Percentiles rank a stretch among this genome's conserved stretches.
Conservation (phyloP, 2,888 invertebrate species). For the Drosophila antonietae region DNA sequence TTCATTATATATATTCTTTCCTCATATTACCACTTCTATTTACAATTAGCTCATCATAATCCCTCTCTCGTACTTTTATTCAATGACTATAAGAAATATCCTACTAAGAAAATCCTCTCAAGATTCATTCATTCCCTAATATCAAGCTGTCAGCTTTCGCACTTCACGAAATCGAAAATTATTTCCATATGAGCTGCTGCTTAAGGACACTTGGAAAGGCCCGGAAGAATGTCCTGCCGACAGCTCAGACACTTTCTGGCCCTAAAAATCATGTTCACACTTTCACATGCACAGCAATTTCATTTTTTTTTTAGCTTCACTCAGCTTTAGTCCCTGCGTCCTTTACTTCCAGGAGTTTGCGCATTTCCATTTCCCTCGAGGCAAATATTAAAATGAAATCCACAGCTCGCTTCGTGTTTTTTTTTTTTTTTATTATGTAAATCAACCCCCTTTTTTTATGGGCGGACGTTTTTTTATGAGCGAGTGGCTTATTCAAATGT, state of each 20-base stretch:
- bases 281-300: slow-evolving; percentile 37
- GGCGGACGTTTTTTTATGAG: slow-evolving; percentile 31
- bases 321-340: slow-evolving; percentile 27
- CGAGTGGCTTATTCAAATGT: slow-evolving; percentile 75
- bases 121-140: background rate
- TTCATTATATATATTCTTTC: too few relatives aligned
- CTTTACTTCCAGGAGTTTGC: slow-evolving; percentile 58
- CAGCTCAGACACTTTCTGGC: slow-evolving; percentile 58
- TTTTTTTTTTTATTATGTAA: slow-evolving; percentile 72
- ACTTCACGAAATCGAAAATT: slow-evolving; percentile 20
- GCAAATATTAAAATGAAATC: slow-evolving; percentile 80
- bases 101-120: background rate
- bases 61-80: too few relatives aligned
- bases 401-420: slow-evolving; percentile 13
- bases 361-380: slow-evolving; percentile 54
- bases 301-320: slow-evolving; percentile 41
- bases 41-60: background rate
- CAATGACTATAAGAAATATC: background rate
- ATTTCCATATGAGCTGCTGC: slow-evolving; percentile 54
- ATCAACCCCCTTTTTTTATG: slow-evolving; percentile 78
- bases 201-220: slow-evolving; percentile 16
- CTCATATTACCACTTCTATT: background rate
- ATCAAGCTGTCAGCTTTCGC: slow-evolving; percentile 25
- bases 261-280: slow-evolving; percentile 53
- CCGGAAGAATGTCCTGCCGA: slow-evolving; percentile 43